Evolutionary conservation across 2,113 vertebrate species (phyloP), one percentile per base, ranked within the genome.

Genomic region (Campylomormyrus tamandua): DNA sequence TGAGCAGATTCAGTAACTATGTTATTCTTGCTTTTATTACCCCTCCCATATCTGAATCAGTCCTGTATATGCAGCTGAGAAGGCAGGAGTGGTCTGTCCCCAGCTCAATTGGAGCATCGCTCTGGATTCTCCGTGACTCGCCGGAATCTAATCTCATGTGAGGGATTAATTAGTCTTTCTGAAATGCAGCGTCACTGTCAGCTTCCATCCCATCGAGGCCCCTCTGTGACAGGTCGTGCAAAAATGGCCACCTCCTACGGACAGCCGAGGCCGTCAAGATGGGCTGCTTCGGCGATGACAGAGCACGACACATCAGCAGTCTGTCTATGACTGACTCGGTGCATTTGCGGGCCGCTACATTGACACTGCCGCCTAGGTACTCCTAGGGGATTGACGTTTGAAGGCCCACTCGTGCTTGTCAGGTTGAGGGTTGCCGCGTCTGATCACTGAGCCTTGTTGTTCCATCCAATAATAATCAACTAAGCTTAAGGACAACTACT

Each of bases 261-360:
- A 66, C 13, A 53, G 31, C 66, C 27, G 89, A 90, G 90, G 89
- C 90, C 84, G 90, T 90, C 83, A 87, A 95, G 94, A 91, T 95
- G 93, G 95, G 95, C 95, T 93, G 95, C 93, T 93, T 93, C 91
- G 92, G 48, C 90, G 93, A 94, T 91, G 92, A 94, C 91, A 15
- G 90, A 91, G 93, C 93, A 92, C 89, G 3, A 0, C 39, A 46
- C 17, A 21, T 58, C 50, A n/a, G 84, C 21, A 49, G 84, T 15
- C 84, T 49, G n/a, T 27, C 50, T 39, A 19, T 88, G 17, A 45
- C 39, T 58, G 31, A 42, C 10, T 24, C 3, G 15, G 13, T n/a
- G 24, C 19, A 7, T 9, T 85, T 85, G 83, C 24, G 7, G 24
- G 24, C 58, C 24, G 0, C 58, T 62, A 62, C 21, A 53, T 52